Evolutionary conservation across 2,888 invertebrate species (phyloP), one percentile per base, ranked within the genome.

Genomic region (Sthenelais limicola): DNA sequence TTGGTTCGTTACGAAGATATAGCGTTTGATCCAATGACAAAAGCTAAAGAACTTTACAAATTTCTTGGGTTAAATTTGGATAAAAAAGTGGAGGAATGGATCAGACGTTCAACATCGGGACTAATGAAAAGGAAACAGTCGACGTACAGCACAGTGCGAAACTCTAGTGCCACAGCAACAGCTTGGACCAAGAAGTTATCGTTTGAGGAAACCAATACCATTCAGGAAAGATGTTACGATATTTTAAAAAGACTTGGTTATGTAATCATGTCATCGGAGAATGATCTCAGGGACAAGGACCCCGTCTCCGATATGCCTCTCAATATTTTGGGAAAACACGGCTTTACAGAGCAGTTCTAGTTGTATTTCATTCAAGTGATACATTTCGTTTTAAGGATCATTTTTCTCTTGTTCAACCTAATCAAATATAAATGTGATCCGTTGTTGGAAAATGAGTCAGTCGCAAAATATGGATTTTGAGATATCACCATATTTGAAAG

Each of bases 1-100:
- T 28, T 67, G 48, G 47, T 67, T 3, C 9, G 67, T 7, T 67
- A 67, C 28, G 67, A 67, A n/a, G 67, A 67, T 30, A 30, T 67
- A 7, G 67, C 67, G n/a, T 28, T 67, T 7, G 18, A 67, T 12
- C 67, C 67, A 15, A 21, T 48, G 12, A 2, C 9, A 21, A 43
- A 38, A 43, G 30, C 48, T 1, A 24, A 28, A 4, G 9, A 15
- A 18, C 26, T 67, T 28, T 67, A 67, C 48, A 26, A 24, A 9
- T 67, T 67, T 30, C 15, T 43, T 28, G 67, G 67, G 12, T 7
- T 67, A 7, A 32, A 43, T 48, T 21, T 30, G 2, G 3, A n/a
- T 7, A 3, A 3, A 30, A 48, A 67, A 18, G 67, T 67, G 28
- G 15, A 5, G 1, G 48, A 48, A 12, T 67, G 67, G 67, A 48